Conservation (phyloP, 1,140 invertebrate genomes). For the Drosophila pachea region DNA sequence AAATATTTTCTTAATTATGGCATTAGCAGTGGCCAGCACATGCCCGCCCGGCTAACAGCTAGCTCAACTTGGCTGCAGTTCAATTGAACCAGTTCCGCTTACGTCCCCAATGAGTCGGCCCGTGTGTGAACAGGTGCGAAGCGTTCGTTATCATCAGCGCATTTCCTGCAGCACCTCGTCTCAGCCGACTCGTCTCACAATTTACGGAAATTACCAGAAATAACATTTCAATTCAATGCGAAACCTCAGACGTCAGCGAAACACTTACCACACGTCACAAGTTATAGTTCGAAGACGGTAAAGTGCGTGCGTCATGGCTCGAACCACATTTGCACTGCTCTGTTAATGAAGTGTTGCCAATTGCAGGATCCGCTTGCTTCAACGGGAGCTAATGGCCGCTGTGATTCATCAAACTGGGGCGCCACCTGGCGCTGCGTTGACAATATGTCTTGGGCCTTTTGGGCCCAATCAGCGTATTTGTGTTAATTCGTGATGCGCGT, state of each 20-base stretch:
- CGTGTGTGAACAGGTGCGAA: conserved; percentile 2
- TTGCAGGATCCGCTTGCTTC: not conserved
- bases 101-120: too few species aligned
- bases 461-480: conserved; percentile 53
- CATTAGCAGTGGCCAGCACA: not conserved
- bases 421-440: not conserved
- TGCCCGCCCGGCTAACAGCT: not conserved
- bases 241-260: conserved; percentile 23
- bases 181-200: not conserved
- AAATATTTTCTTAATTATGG: not conserved
- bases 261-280: conserved; percentile 10
- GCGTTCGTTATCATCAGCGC: conserved; percentile 18
- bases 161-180: conserved; percentile 26
- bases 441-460: not conserved
- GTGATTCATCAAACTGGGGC: conserved; percentile 51
- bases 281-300: not conserved
- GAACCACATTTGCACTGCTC: conserved; percentile 48
- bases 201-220: conserved; percentile 35
- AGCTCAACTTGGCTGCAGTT: not conserved
- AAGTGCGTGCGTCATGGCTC: conserved; percentile 15
- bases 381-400: conserved; percentile 3
- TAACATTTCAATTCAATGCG: conserved; percentile 3
- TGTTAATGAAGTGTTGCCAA: conserved; percentile 51
- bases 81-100: conserved; percentile 5
- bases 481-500: conserved; percentile 70